Evolutionary conservation across 2,888 invertebrate species (phyloP).

Genomic region (Plutella xylostella): DNA sequence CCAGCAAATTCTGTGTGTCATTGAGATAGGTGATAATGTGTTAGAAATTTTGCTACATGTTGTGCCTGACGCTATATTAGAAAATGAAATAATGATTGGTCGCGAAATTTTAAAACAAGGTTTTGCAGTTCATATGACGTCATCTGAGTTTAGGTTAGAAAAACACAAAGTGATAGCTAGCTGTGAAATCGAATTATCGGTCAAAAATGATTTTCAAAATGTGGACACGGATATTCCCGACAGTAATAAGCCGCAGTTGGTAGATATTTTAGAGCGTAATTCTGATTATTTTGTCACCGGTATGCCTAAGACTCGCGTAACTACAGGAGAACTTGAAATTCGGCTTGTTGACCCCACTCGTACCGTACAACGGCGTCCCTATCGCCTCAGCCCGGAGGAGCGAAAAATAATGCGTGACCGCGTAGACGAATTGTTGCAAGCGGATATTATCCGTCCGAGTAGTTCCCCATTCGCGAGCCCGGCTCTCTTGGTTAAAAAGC

Average conservation of each 20-base stretch:
- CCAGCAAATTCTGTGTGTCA: neutral
- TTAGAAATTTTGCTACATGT: slow-evolving; percentile 4
- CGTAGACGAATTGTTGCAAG: slow-evolving; percentile 6
- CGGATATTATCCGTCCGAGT: slow-evolving; percentile 8
- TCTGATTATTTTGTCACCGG: slow-evolving; percentile 5
- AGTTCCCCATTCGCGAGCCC: slow-evolving; percentile 14
- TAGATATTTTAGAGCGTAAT: neutral
- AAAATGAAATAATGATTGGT: slow-evolving; percentile 1
- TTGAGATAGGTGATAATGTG: neutral
- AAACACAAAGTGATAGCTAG: neutral
- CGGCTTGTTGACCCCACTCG: slow-evolving; percentile 3
- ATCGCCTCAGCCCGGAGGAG: slow-evolving; percentile 2
- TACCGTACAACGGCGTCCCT: slow-evolving; percentile 8
- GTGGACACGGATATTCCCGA: slow-evolving; percentile 8
- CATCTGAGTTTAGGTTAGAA: neutral
- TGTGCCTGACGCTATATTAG: neutral
- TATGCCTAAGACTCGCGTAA: slow-evolving; percentile 5
- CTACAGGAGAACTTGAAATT: slow-evolving; percentile 6
- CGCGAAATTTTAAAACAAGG: slow-evolving; percentile 7
- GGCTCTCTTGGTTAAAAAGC: slow-evolving; percentile 13
- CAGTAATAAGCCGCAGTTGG: neutral
- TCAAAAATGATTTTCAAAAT: neutral
- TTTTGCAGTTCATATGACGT: neutral
- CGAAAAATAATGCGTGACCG: neutral
- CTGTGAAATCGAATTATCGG: neutral